A percentile compares a stretch with the other conserved stretches of the same genome.
phyloP scores from a whole-genome alignment of 2,888 invertebrate genomes.

The Girardia tigrina region DNA sequence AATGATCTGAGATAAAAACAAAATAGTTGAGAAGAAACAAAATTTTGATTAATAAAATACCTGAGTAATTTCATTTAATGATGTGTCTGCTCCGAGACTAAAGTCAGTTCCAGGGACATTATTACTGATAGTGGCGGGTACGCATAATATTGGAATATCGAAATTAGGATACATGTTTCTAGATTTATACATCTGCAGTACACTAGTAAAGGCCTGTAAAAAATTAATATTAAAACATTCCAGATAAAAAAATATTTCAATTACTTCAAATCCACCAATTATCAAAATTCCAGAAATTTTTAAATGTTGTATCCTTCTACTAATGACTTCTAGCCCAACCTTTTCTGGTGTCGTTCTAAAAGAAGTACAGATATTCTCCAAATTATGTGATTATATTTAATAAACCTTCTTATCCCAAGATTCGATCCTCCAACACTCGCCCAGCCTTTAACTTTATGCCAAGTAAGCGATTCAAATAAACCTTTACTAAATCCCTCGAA shows the following conservation, averaged over 20 bases:
- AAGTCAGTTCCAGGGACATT: constrained; percentile 98
- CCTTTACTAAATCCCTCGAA: constrained; percentile 82
- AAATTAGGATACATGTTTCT: constrained; percentile 66
- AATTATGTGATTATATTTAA: neutral
- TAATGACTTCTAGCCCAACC: constrained; percentile 61
- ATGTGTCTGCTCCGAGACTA: constrained; percentile 87
- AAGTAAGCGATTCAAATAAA: constrained; percentile 58
- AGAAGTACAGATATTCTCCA: neutral
- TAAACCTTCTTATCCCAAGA: constrained; percentile 72
- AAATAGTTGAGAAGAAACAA: too few species aligned
- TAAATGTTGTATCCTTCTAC: constrained; percentile 69
- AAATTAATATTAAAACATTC: neutral
- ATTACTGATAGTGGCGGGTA: constrained; percentile 94
- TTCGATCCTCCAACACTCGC: constrained; percentile 86
- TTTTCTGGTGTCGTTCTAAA: constrained; percentile 57
- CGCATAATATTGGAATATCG: constrained; percentile 79
- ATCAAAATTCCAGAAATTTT: constrained; percentile 58
- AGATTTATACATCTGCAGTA: constrained; percentile 62
- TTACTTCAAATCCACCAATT: constrained; percentile 74
- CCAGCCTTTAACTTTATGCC: constrained; percentile 92
- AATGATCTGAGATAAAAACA: constrained; percentile 45
- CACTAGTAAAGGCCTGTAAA: constrained; percentile 66
- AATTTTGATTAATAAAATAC: too few species aligned
- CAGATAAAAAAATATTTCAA: neutral
- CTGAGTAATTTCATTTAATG: constrained; percentile 73